Evolutionary conservation across 2,797 vertebrate species (phyloP).

Genomic region (Gymnocypris eckloni): DNA sequence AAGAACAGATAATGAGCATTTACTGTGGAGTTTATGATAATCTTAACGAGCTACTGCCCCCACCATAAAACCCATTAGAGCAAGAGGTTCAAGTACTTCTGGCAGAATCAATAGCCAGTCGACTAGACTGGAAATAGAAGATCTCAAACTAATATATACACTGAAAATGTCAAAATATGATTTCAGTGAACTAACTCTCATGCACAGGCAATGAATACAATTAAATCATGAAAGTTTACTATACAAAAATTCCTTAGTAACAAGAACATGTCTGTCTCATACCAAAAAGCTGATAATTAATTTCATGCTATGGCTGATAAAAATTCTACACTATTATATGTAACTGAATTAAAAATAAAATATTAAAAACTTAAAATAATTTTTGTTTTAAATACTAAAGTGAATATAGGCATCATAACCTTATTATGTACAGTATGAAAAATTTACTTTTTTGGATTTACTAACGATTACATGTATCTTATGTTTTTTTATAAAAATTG

Average conservation of each 20-base stretch:
- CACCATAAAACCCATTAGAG: slow-evolving; percentile 57
- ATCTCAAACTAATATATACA: background rate
- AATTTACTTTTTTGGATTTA: background rate
- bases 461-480: background rate
- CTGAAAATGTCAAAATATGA: background rate
- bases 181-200: background rate
- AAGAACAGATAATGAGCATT: slow-evolving; percentile 54
- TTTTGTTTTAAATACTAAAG: background rate
- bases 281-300: background rate
- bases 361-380: background rate
- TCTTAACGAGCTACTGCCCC: slow-evolving; percentile 58
- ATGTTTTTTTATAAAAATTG: background rate
- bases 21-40: slow-evolving; percentile 54
- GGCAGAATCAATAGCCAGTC: background rate
- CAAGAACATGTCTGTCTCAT: background rate
- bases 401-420: background rate
- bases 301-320: background rate
- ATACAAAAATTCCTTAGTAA: background rate
- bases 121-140: background rate
- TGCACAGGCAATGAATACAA: background rate
- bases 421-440: background rate
- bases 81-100: slow-evolving; percentile 43
- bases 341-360: background rate
- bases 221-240: background rate
- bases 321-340: background rate